Base-by-base conservation (phyloP, 1,140 invertebrate genomes). In the Galleria mellonella region DNA sequence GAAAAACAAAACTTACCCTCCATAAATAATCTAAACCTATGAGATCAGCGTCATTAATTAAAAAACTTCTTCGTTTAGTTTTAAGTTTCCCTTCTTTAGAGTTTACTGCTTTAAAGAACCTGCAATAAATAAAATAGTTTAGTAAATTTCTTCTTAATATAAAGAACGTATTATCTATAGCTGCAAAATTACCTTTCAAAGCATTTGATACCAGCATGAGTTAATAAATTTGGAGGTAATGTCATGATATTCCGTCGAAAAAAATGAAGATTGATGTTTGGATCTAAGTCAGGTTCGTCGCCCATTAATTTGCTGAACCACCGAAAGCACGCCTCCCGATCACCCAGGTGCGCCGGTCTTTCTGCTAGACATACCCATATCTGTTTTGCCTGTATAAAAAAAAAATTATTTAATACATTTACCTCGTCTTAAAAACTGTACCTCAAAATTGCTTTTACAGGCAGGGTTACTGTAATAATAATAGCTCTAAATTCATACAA, bases 291-390 rank as follows among this genome's bases (percentile, higher is more conserved):
- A 4, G 97, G 97, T 72, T 98, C 97, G 61, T 98, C 97, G 3
- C 96, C 96, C 97, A 98, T 98, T 39, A 98, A 86, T 87, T 98
- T 97, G n/a, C 96, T 96, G 87, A 99, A 99, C 97, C 97, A 99
- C 66, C 97, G 96, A 86, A 99, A 99, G 86, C 97, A 99, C 2
- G 96, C 94, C 83, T 99, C 97, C 32, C 97, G 89, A 84, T 99
- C 98, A 2, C 92, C 92, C 2, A 92, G 86, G 79, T 97, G 98
- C 1, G 97, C 96, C 5, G 96, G 96, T 69, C 93, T 94, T 77
- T 98, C 96, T 9, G 97, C 96, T 35, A 99, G 87, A 82, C 96
- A 98, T 59, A 96, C 92, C 98, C 98, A 99, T 56, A 99, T 98
- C 89, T 97, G 95, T 78, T 97, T 96, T 1, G 97, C 97, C 86